A percentile compares a stretch with the other conserved stretches of the same genome.
Conservation (phyloP, 1,140 invertebrate species). For the Carcinoscorpius rotundicauda region DNA sequence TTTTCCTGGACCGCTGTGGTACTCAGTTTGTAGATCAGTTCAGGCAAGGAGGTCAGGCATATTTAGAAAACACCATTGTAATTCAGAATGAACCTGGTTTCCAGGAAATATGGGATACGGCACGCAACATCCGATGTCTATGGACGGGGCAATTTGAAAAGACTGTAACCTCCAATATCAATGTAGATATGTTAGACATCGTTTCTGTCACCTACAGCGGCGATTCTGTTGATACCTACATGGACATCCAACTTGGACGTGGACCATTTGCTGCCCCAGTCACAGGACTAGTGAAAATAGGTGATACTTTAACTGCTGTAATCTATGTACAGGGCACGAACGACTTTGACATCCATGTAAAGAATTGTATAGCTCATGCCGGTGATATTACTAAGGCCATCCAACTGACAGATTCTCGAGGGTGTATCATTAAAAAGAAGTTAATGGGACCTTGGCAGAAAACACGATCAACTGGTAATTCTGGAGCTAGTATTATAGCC, state of each 20-base stretch:
- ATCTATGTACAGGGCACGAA: constrained; percentile 64
- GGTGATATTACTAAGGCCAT: constrained; percentile 49
- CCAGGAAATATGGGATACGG: constrained; percentile 4
- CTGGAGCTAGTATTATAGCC: constrained; percentile 57
- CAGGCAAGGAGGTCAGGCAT: constrained; percentile 45
- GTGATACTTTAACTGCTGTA: constrained; percentile 65
- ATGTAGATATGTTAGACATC: constrained; percentile 36
- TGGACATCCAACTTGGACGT: constrained; percentile 16
- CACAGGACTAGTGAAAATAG: constrained; percentile 64
- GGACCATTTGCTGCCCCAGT: constrained; percentile 32
- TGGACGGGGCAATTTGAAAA: constrained; percentile 13
- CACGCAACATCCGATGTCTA: constrained; percentile 11
- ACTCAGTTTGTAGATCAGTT: constrained; percentile 8
- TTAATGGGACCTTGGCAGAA: constrained; percentile 71
- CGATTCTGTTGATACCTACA: constrained; percentile 15
- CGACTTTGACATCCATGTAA: constrained; percentile 56
- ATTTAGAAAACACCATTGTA: constrained; percentile 25
- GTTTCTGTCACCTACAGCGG: constrained; percentile 41
- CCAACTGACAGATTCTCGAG: constrained; percentile 50
- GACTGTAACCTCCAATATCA: constrained; percentile 28
- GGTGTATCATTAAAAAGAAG: constrained; percentile 68
- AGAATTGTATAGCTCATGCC: constrained; percentile 61
- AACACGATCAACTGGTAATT: constrained; percentile 55
- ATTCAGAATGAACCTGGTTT: constrained; percentile 4
- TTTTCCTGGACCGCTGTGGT: constrained; percentile 61